Conservation (phyloP, 2,113 vertebrate species). For the Opisthocomus hoazin region DNA sequence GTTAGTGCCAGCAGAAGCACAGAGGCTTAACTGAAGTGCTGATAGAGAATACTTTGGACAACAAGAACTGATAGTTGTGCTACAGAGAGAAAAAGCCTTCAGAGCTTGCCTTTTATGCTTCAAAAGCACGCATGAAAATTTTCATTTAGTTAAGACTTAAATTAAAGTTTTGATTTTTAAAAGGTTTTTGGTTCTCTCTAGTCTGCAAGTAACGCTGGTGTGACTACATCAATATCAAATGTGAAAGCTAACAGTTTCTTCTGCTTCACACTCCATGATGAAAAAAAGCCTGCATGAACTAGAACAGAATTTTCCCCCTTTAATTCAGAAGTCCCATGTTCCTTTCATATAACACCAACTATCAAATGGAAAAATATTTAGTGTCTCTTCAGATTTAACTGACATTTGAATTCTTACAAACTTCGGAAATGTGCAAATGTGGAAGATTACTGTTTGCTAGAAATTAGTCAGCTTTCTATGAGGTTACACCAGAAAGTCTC, state of each 20-base stretch:
- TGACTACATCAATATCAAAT: constrained; percentile 14
- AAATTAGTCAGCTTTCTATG: not conserved
- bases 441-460: not conserved
- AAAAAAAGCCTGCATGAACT: not conserved
- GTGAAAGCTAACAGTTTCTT: constrained; percentile 14
- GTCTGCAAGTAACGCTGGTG: not conserved
- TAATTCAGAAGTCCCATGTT: not conserved
- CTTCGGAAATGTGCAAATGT: not conserved
- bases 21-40: constrained; percentile 65
- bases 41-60: constrained; percentile 57
- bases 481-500: not conserved
- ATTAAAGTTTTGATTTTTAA: constrained; percentile 50
- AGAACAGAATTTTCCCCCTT: not conserved
- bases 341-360: not conserved
- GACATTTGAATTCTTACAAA: constrained; percentile 2
- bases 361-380: not conserved
- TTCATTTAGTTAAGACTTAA: constrained; percentile 56
- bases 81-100: constrained; percentile 44
- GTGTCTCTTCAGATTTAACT: not conserved
- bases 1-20: constrained; percentile 35
- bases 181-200: constrained; percentile 24
- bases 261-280: constrained; percentile 4
- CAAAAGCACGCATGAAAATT: constrained; percentile 29
- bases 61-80: constrained; percentile 40
- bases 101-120: constrained; percentile 39